Conservation (phyloP, 2,797 vertebrate genomes). For the Gallirallus australis region DNA sequence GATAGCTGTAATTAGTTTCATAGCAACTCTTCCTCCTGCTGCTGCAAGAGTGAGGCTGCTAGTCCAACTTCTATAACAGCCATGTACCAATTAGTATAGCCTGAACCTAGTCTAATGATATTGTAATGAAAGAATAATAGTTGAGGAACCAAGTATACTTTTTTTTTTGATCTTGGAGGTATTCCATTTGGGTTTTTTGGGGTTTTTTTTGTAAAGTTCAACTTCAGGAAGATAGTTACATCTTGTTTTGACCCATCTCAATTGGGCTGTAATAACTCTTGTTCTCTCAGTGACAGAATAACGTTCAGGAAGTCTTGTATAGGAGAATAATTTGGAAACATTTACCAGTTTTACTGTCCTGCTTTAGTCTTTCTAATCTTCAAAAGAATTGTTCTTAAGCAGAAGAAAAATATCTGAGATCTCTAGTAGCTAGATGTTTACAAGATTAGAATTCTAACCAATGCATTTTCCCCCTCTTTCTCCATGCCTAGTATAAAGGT, state of each 20-base stretch:
- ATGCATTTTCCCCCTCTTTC: background rate
- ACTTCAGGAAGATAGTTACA: slow-evolving; percentile 50
- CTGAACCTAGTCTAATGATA: slow-evolving; percentile 5
- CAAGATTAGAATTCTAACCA: background rate
- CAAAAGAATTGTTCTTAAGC: slow-evolving; percentile 16
- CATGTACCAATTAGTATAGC: slow-evolving; percentile 61
- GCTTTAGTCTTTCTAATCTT: background rate
- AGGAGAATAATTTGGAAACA: slow-evolving; percentile 51
- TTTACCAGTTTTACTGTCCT: background rate
- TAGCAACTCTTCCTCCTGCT: slow-evolving; percentile 69
- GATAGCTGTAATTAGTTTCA: slow-evolving; percentile 75
- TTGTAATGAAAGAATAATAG: slow-evolving; percentile 28
- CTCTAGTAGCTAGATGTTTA: background rate
- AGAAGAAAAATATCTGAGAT: slow-evolving; percentile 1
- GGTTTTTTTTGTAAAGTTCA: background rate
- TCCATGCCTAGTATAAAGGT: background rate
- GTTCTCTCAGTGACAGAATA: background rate
- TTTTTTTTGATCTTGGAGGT: slow-evolving; percentile 49
- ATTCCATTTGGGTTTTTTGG: background rate
- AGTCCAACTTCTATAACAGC: slow-evolving; percentile 39
- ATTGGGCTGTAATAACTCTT: slow-evolving; percentile 50
- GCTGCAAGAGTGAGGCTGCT: slow-evolving; percentile 38
- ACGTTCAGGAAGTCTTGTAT: slow-evolving; percentile 30
- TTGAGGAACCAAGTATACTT: slow-evolving; percentile 23
- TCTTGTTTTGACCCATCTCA: slow-evolving; percentile 51